phyloP scores from a whole-genome alignment of 2,113 vertebrate genomes.

The Egretta garzetta region DNA sequence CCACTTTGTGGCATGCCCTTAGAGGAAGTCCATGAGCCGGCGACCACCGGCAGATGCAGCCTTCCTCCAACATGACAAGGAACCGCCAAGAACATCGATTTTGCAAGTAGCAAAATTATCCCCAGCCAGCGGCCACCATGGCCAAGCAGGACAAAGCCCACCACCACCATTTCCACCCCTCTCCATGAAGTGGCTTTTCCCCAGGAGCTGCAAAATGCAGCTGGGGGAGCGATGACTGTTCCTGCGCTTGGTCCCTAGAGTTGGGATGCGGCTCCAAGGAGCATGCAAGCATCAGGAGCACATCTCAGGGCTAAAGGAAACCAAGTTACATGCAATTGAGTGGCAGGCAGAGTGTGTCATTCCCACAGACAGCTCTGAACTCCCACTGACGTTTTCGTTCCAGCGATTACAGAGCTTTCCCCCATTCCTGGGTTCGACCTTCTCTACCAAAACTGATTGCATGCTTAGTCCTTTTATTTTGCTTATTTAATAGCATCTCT shows the following conservation, averaged over 20 bases:
- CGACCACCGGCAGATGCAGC: accelerated
- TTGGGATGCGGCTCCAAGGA: neutral
- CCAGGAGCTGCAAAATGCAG: neutral
- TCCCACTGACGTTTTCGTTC: neutral
- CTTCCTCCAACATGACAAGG: neutral
- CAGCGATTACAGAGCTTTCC: neutral
- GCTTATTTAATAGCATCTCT: neutral
- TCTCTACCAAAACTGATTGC: neutral
- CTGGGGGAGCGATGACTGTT: neutral
- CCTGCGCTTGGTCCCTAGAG: neutral
- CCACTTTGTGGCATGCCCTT: accelerated
- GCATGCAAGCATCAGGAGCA: neutral
- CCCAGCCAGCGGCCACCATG: neutral
- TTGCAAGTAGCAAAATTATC: neutral
- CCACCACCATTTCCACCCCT: neutral
- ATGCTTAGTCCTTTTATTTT: neutral
- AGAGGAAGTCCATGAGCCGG: neutral
- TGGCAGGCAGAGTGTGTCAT: neutral
- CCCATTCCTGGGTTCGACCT: neutral
- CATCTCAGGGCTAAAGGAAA: neutral
- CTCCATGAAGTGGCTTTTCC: neutral
- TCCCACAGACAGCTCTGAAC: neutral
- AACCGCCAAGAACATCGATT: neutral
- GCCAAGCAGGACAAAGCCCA: neutral
- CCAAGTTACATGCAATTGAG: neutral